phyloP scores from a whole-genome alignment of 2,888 invertebrate species.

The Dinocampus coccinellae region DNA sequence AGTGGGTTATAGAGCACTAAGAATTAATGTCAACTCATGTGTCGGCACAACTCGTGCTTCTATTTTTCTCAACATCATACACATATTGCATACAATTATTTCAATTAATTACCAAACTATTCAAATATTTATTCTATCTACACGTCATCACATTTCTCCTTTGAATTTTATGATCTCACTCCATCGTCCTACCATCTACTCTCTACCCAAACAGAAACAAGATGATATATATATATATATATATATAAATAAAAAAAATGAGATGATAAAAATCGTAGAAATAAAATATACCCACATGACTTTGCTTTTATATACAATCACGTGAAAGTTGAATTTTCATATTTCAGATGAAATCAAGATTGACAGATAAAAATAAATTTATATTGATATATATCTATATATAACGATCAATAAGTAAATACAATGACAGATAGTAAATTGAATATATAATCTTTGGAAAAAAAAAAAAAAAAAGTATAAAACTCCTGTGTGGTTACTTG shows the following conservation, averaged over 20 bases:
- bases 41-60: not conserved
- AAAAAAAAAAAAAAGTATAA: too few species aligned
- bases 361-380: slow-evolving; percentile 6
- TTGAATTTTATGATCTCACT: not conserved
- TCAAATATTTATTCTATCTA: not conserved
- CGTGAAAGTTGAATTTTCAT: not conserved
- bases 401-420: slow-evolving; percentile 1
- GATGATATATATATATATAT: too few species aligned
- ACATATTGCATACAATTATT: not conserved
- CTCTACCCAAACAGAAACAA: too few species aligned
- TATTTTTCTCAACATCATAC: not conserved
- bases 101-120: not conserved
- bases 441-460: slow-evolving; percentile 2
- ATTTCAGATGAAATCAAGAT: not conserved
- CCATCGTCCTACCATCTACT: too few species aligned
- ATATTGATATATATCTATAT: not conserved
- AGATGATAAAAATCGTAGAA: not conserved
- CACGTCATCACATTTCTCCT: not conserved
- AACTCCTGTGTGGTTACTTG: not conserved
- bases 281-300: not conserved
- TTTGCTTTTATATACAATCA: not conserved
- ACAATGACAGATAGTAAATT: not conserved
- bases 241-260: not conserved
- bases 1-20: slow-evolving; percentile 25
- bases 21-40: slow-evolving; percentile 30